phyloP scores from a whole-genome alignment of 2,113 vertebrate species.

The Charadrius vociferus region DNA sequence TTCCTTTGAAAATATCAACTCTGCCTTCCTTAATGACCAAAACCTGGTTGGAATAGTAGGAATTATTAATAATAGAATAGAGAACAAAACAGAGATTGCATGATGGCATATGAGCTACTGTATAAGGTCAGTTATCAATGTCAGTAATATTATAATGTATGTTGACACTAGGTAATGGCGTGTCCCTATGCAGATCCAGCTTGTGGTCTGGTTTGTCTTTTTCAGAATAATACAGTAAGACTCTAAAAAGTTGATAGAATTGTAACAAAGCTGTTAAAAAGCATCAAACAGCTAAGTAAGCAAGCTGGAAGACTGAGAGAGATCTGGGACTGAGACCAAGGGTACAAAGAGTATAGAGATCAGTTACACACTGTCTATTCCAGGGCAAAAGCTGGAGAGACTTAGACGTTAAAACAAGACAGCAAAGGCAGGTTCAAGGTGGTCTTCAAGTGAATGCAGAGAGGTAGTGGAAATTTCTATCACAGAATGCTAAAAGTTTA shows the following conservation, averaged over 20 bases:
- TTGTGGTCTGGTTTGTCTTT: not conserved
- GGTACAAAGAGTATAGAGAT: not conserved
- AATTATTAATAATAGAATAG: not conserved
- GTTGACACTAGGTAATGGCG: not conserved
- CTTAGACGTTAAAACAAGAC: not conserved
- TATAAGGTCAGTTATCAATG: not conserved
- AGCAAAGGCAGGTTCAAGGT: not conserved
- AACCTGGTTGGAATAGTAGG: not conserved
- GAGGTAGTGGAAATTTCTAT: not conserved
- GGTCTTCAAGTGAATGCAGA: not conserved
- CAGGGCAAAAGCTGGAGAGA: not conserved
- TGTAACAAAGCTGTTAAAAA: not conserved
- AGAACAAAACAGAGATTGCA: not conserved
- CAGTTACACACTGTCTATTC: not conserved
- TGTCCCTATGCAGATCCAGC: not conserved
- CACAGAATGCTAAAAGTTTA: not conserved
- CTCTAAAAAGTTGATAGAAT: not conserved
- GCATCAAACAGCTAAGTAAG: not conserved
- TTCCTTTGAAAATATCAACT: not conserved
- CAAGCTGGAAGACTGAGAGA: not conserved
- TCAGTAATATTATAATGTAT: not conserved
- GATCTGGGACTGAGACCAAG: not conserved
- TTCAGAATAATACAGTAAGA: not conserved
- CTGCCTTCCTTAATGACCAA: not conserved
- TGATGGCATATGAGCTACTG: not conserved